These are phyloP conservation scores for Sarcophaga peregrina DNA, from an alignment of 1,140 invertebrate genomes.

Conservation along the genomic window DNA sequence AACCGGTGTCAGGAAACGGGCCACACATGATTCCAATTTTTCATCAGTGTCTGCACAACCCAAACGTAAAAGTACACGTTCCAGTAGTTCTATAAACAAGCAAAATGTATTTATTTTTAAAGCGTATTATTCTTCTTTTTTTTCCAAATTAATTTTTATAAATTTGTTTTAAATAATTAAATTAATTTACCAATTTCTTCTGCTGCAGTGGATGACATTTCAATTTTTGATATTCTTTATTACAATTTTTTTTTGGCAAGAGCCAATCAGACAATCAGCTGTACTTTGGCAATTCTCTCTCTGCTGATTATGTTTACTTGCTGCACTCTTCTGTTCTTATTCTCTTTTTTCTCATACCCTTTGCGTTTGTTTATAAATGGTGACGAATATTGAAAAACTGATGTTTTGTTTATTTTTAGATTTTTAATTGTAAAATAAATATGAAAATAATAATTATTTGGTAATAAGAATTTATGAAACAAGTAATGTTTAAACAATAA, in stretches of 20 bases:
- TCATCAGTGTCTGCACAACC: slow-evolving; percentile 90
- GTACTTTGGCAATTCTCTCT: background rate
- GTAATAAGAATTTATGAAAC: too few relatives aligned
- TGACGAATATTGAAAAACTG: too few relatives aligned
- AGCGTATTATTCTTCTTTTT: too few relatives aligned
- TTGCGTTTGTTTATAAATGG: too few relatives aligned
- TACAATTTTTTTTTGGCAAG: background rate
- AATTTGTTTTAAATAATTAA: background rate
- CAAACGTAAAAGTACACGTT: slow-evolving; percentile 88
- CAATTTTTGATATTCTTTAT: slow-evolving; percentile 33
- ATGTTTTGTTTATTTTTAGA: too few relatives aligned
- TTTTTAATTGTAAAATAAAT: too few relatives aligned
- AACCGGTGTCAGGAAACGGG: slow-evolving; percentile 89
- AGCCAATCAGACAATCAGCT: background rate
- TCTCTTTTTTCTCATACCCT: too few relatives aligned
- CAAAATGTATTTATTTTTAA: background rate
- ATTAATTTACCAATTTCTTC: slow-evolving; percentile 60
- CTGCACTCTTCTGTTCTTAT: too few relatives aligned
- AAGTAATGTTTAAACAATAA: too few relatives aligned
- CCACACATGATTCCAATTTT: slow-evolving; percentile 83
- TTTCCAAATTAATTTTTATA: background rate
- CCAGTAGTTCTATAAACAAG: slow-evolving; percentile 76
- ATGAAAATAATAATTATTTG: too few relatives aligned
- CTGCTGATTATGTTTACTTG: background rate
- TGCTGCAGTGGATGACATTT: slow-evolving; percentile 60